Conservation (phyloP, 2,797 vertebrate species). For the Chiroxiphia lanceolata region DNA sequence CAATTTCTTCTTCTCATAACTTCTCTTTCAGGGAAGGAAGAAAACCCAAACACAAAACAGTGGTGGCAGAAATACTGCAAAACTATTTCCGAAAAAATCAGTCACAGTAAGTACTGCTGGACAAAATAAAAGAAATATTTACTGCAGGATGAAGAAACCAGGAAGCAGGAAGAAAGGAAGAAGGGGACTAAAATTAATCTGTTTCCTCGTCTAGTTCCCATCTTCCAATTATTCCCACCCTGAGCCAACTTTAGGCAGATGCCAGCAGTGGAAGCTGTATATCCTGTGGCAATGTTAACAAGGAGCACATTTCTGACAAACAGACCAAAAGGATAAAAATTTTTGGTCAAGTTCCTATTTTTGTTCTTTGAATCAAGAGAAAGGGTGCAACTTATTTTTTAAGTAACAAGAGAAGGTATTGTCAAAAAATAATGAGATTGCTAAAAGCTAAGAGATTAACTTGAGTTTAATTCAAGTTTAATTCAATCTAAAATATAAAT, state of each 20-base stretch:
- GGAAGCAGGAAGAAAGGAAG: background rate
- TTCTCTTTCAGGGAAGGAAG: background rate
- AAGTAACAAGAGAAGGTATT: background rate
- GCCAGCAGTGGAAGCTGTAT: slow-evolving; percentile 5
- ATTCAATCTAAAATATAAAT: background rate
- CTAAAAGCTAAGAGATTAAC: background rate
- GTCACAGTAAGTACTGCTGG: background rate
- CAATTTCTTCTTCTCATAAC: background rate
- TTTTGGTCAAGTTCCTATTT: background rate
- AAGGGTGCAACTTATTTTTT: background rate
- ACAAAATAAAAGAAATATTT: background rate
- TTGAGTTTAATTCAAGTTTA: background rate
- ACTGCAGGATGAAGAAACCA: background rate
- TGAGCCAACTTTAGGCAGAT: background rate
- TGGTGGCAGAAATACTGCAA: background rate
- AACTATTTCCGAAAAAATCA: background rate
- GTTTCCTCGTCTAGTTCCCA: background rate
- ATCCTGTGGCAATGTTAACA: slow-evolving; percentile 7
- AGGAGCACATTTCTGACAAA: background rate
- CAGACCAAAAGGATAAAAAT: background rate
- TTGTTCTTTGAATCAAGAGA: background rate
- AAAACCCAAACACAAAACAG: background rate
- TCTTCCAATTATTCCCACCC: background rate
- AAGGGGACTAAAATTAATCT: background rate
- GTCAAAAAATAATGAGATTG: background rate